Evolutionary conservation across 2,113 vertebrate species (phyloP).

Genomic region (Zosterops pallidus): DNA sequence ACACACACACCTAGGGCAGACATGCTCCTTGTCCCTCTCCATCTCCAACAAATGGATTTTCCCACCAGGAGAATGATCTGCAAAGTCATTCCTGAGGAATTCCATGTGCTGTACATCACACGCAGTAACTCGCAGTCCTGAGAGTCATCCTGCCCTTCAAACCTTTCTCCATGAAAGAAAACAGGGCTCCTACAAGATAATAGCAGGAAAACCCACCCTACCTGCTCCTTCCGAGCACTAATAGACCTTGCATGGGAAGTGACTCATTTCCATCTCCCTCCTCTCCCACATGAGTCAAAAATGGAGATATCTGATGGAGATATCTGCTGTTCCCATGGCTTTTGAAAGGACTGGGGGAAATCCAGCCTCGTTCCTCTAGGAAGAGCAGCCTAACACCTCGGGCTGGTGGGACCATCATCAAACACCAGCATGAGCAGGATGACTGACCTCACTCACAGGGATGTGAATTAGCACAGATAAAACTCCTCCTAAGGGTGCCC

Average conservation of each 20-base stretch:
- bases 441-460: fast-evolving
- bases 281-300: neutral
- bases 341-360: neutral
- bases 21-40: neutral
- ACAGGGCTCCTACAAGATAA: neutral
- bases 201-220: neutral
- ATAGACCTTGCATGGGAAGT: neutral
- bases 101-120: fast-evolving
- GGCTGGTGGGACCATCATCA: neutral
- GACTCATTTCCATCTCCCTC: neutral
- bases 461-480: fast-evolving
- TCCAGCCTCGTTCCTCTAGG: neutral
- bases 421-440: neutral
- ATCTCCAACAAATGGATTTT: fast-evolving
- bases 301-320: neutral
- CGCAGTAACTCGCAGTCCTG: fast-evolving
- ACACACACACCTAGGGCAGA: neutral
- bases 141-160: neutral
- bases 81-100: neutral
- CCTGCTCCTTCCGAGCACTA: neutral
- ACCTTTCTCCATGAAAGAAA: neutral
- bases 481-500: neutral
- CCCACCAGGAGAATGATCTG: neutral
- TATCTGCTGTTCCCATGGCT: neutral
- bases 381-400: fast-evolving